A percentile compares a stretch with the other conserved stretches of the same genome.
Evolutionary conservation across 2,888 invertebrate genomes (phyloP).

Genomic region (Hipparchia semele): DNA sequence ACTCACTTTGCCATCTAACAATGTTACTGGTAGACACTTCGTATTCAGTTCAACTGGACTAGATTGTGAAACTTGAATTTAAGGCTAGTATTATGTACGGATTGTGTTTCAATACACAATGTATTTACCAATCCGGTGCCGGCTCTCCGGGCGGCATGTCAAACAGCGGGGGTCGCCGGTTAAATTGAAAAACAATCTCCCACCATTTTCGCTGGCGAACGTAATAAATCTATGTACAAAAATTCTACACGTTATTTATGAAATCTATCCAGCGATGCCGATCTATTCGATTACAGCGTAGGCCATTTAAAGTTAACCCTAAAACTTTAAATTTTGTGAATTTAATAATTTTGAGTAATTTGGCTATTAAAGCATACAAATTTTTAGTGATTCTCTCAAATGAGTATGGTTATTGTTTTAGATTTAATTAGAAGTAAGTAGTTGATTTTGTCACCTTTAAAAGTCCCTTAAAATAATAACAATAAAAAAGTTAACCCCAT

Average conservation of each 20-base stretch:
- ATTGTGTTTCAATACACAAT: constrained; percentile 41
- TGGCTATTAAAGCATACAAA: too few relatives aligned
- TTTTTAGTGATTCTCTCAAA: too few relatives aligned
- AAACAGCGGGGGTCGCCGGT: constrained; percentile 78
- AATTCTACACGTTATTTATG: constrained; percentile 82
- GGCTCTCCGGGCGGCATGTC: constrained; percentile 72
- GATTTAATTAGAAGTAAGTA: too few relatives aligned
- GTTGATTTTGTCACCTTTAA: too few relatives aligned
- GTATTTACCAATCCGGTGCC: constrained; percentile 53
- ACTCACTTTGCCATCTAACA: background rate
- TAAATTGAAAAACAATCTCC: constrained; percentile 84
- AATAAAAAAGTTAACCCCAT: too few relatives aligned
- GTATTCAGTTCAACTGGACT: constrained; percentile 5
- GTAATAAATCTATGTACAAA: constrained; percentile 84
- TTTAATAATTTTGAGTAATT: too few relatives aligned
- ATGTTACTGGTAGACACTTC: background rate
- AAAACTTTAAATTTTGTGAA: background rate
- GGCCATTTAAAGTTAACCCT: constrained; percentile 47
- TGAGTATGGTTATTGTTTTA: too few relatives aligned
- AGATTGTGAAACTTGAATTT: constrained; percentile 24
- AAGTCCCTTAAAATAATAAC: too few relatives aligned
- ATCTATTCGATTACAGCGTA: constrained; percentile 62
- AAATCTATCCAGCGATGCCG: constrained; percentile 73
- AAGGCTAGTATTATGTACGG: constrained; percentile 28
- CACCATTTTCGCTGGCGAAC: constrained; percentile 81